A percentile compares a stretch with the other conserved stretches of the same genome.
Conservation (phyloP, 2,113 vertebrate genomes). For the Caracal caracal region DNA sequence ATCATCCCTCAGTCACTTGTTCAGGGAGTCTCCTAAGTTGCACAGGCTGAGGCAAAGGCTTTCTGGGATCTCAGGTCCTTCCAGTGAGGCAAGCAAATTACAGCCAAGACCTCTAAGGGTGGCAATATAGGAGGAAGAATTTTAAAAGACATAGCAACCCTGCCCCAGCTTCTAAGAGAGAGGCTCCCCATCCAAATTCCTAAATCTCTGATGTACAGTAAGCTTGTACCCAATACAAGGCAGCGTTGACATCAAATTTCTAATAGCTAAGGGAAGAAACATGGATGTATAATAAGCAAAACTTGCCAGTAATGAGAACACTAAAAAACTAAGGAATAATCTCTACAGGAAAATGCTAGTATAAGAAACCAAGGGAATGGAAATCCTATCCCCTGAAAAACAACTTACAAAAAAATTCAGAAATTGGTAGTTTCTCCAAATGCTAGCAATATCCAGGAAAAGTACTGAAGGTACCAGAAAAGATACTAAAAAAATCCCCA, state of each 20-base stretch:
- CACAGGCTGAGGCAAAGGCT: not conserved
- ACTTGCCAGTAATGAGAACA: not conserved
- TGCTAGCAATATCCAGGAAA: not conserved
- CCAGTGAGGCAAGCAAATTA: not conserved
- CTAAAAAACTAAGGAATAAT: not conserved
- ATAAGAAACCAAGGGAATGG: not conserved
- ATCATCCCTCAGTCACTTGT: not conserved
- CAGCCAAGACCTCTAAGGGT: not conserved
- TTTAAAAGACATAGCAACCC: not conserved
- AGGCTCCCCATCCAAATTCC: not conserved
- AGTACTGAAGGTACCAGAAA: not conserved
- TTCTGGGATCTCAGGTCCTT: not conserved
- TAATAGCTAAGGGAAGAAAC: slow-evolving; percentile 18
- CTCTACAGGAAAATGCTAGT: not conserved
- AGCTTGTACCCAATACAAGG: not conserved
- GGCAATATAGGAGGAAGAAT: not conserved
- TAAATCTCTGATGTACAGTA: not conserved
- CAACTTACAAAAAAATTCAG: not conserved
- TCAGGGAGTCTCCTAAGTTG: not conserved
- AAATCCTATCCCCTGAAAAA: not conserved
- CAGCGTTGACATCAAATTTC: not conserved
- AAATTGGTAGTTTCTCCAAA: not conserved
- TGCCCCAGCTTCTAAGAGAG: not conserved
- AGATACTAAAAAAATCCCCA: not conserved
- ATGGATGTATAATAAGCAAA: not conserved